These are phyloP conservation scores for Ceratina japonica DNA, from an alignment of 1,140 invertebrate species.

Conservation along the genomic window DNA sequence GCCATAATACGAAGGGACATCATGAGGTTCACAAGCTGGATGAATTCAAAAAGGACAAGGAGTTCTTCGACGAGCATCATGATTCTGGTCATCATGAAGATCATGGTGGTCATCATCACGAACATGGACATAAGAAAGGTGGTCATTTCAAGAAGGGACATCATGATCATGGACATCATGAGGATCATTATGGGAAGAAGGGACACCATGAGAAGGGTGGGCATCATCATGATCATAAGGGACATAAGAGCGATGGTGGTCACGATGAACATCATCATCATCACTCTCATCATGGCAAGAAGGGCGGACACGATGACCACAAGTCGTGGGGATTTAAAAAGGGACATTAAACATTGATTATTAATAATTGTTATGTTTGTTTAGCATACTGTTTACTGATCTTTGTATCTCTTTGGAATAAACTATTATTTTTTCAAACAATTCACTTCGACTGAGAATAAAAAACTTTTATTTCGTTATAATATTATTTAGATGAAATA, in stretches of 20 bases:
- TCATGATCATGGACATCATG: conserved; percentile 84
- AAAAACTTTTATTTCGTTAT: background rate
- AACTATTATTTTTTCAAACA: conserved; percentile 5
- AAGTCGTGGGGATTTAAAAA: conserved; percentile 58
- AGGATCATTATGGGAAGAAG: conserved; percentile 84
- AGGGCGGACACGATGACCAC: conserved; percentile 65
- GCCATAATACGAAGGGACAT: conserved; percentile 84
- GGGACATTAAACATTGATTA: conserved; percentile 41
- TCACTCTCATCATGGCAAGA: conserved; percentile 65
- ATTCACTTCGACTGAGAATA: background rate
- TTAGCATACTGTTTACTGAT: conserved; percentile 21
- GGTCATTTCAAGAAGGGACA: conserved; percentile 88
- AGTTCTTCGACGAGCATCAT: conserved; percentile 89
- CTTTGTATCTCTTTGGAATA: conserved; percentile 40
- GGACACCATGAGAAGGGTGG: conserved; percentile 79
- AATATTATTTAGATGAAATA: background rate
- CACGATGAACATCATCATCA: conserved; percentile 70
- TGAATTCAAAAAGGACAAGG: conserved; percentile 86
- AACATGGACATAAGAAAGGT: conserved; percentile 86
- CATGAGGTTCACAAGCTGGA: conserved; percentile 86
- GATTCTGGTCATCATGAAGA: conserved; percentile 90
- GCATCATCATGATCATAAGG: conserved; percentile 77
- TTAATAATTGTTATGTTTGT: conserved; percentile 34
- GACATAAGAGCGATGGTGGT: conserved; percentile 72
- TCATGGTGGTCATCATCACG: conserved; percentile 87